phyloP scores from a whole-genome alignment of 2,113 vertebrate genomes.

The Rousettus leschenaultii region DNA sequence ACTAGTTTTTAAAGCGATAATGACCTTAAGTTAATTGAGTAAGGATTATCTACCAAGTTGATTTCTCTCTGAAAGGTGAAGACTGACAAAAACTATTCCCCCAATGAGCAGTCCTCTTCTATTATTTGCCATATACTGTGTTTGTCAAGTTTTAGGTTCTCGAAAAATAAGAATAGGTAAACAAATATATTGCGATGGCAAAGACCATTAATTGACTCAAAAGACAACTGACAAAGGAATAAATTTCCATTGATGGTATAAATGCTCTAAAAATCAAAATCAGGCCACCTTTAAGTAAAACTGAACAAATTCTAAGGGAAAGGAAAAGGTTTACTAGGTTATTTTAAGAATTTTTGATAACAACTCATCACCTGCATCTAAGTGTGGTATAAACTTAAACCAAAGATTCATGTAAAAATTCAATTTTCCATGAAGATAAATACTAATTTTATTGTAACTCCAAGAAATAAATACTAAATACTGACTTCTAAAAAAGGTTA shows the following conservation, averaged over 20 bases:
- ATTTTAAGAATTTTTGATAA: background rate
- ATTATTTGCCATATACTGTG: background rate
- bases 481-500: background rate
- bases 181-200: background rate
- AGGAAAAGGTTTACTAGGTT: background rate
- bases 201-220: background rate
- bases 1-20: background rate
- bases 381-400: background rate
- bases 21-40: background rate
- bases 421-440: background rate
- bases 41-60: background rate
- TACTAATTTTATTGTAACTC: background rate
- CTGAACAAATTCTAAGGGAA: background rate
- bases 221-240: background rate
- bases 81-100: background rate
- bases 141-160: background rate
- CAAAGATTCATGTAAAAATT: conserved; percentile 8
- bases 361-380: background rate
- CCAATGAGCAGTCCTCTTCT: background rate
- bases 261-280: conserved; percentile 4
- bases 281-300: background rate
- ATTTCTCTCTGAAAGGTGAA: background rate
- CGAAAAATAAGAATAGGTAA: conserved; percentile 21
- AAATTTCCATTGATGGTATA: background rate
- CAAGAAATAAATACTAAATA: background rate